Conservation (phyloP, 2,113 vertebrate species). For the Phrynosoma blainvillii region DNA sequence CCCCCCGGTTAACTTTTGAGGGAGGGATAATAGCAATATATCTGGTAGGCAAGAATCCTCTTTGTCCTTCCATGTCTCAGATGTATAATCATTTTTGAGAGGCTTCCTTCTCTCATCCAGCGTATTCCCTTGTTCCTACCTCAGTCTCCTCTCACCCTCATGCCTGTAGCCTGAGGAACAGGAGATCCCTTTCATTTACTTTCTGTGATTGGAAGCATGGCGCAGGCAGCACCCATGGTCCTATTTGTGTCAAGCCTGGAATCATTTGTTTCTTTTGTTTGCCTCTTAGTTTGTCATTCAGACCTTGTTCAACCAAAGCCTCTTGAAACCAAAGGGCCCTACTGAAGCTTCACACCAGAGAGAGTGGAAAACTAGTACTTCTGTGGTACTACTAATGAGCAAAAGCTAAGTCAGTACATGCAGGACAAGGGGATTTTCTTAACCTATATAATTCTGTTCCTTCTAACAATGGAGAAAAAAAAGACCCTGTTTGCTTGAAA, state of each 20-base stretch:
- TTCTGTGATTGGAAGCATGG: not conserved
- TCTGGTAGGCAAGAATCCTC: not conserved
- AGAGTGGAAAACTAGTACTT: not conserved
- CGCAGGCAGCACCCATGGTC: no score
- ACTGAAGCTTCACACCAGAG: conserved; percentile 47
- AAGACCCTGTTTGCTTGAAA: not conserved
- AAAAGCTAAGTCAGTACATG: not conserved
- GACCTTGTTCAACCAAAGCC: conserved; percentile 50
- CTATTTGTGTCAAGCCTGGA: not conserved
- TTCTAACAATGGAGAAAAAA: not conserved
- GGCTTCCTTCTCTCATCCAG: not conserved
- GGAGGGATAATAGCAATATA: not conserved
- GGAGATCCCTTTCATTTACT: not conserved
- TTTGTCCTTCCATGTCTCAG: not conserved
- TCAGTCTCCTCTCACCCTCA: conserved; percentile 13
- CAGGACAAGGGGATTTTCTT: not conserved
- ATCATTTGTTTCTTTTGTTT: not conserved
- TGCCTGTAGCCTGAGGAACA: not conserved
- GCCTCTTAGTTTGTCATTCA: not conserved
- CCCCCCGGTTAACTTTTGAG: not conserved
- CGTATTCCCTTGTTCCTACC: conserved; percentile 14
- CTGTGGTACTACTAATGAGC: not conserved
- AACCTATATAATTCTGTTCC: not conserved
- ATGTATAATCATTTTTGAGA: not conserved
- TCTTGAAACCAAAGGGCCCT: not conserved